A percentile compares a stretch with the other conserved stretches of the same genome.
Conservation (phyloP, 1,140 invertebrate species). For the Wasmannia auropunctata region DNA sequence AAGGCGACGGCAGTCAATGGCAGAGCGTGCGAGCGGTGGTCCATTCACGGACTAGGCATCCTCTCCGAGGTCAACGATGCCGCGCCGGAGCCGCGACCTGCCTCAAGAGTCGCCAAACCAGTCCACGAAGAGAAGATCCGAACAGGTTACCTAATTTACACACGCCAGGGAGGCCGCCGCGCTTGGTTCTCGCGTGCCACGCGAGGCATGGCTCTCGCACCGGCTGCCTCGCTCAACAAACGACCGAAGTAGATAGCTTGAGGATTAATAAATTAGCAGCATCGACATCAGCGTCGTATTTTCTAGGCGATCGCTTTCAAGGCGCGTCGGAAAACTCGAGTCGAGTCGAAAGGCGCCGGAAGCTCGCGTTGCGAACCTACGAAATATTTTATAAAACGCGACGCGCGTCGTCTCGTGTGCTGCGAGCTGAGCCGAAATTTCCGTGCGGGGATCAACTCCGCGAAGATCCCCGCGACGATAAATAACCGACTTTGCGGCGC, state of each 20-base stretch:
- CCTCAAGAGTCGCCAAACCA: constrained; percentile 75
- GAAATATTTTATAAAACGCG: constrained; percentile 15
- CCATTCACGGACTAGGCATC: constrained; percentile 69
- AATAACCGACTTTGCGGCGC: constrained; percentile 74
- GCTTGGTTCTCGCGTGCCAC: background rate
- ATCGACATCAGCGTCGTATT: background rate
- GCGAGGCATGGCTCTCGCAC: background rate
- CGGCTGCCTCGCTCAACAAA: constrained; percentile 9
- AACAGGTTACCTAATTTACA: constrained; percentile 77
- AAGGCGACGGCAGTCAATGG: constrained; percentile 48
- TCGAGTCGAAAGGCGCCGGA: background rate
- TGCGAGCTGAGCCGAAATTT: constrained; percentile 51
- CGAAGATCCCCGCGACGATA: constrained; percentile 70
- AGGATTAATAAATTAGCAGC: background rate
- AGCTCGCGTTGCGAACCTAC: background rate
- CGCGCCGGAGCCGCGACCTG: constrained; percentile 65
- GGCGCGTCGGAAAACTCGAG: background rate
- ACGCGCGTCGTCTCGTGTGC: background rate
- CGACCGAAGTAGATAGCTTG: background rate
- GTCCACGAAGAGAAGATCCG: constrained; percentile 70
- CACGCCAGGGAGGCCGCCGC: constrained; percentile 8
- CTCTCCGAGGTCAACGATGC: constrained; percentile 70
- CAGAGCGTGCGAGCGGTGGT: constrained; percentile 42
- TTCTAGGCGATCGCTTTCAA: background rate
- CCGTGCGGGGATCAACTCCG: constrained; percentile 70